A percentile compares a stretch with the other conserved stretches of the same genome.
Evolutionary conservation across 2,888 invertebrate species (phyloP).

Genomic region (Drosophila lacicola): DNA sequence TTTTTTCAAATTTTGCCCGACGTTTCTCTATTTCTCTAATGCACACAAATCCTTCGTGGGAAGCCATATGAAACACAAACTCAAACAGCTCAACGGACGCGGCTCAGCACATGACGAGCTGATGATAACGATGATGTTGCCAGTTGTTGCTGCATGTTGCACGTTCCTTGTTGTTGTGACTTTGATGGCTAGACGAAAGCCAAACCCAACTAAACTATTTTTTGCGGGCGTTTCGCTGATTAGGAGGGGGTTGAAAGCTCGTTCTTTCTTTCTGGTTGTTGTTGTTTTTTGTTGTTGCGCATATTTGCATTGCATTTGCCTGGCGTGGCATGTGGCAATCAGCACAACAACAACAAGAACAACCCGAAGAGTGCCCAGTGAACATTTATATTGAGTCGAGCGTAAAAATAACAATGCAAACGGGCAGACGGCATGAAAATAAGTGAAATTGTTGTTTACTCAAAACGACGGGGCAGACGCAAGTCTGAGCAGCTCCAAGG

Average conservation of each 20-base stretch:
- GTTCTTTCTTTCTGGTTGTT: slow-evolving; percentile 1
- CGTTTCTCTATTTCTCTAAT: slow-evolving; percentile 21
- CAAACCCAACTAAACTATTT: slow-evolving; percentile 63
- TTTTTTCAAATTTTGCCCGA: slow-evolving; percentile 1
- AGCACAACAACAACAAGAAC: slow-evolving; percentile 16
- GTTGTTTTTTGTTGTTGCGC: slow-evolving; percentile 49
- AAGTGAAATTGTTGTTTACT: slow-evolving; percentile 80
- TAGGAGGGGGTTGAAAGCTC: slow-evolving; percentile 50
- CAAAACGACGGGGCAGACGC: slow-evolving; percentile 58
- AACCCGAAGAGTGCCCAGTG: slow-evolving; percentile 26
- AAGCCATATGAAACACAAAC: slow-evolving; percentile 71
- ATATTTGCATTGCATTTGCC: slow-evolving; percentile 77
- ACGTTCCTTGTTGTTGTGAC: slow-evolving; percentile 30
- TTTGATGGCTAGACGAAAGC: slow-evolving; percentile 52
- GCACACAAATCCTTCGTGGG: slow-evolving; percentile 72
- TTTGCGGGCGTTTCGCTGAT: slow-evolving; percentile 55
- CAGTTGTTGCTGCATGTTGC: slow-evolving; percentile 27
- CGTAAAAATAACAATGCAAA: slow-evolving; percentile 80
- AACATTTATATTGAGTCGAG: slow-evolving; percentile 79
- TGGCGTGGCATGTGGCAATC: slow-evolving; percentile 72
- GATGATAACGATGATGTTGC: slow-evolving; percentile 76
- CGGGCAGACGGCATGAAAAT: slow-evolving; percentile 76
- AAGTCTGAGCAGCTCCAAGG: slow-evolving; percentile 2
- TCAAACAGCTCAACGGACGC: slow-evolving; percentile 58
- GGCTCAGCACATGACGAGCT: slow-evolving; percentile 55